Evolutionary conservation across 2,797 vertebrate genomes (phyloP), one percentile per base, ranked within the genome.

Genomic region (Sebastolobus alascanus): DNA sequence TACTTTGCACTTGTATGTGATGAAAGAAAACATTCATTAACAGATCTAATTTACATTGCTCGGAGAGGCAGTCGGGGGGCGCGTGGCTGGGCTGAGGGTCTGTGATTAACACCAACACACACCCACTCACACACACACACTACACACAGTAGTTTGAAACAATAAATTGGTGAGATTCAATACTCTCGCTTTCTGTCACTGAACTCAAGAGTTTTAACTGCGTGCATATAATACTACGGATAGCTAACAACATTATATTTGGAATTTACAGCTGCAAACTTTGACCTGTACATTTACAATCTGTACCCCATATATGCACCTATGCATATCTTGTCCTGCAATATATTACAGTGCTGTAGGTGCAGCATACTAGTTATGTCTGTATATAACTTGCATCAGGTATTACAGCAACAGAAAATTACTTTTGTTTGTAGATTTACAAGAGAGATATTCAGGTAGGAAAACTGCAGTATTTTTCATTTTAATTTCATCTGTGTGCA

Each of bases 11-110:
- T 94, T 76, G 89, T 68, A 91, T 93, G 96, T 92, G 96, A 94
- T 96, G 96, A 97, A 96, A 97, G 96, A 95, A 95, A 95, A 95
- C 95, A 95, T 97, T 97, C 96, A 96, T 98, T 97, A 97, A 95
- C 94, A 90, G 94, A 89, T 91, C 94, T 96, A 93, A 97, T 96
- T 95, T 93, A 92, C 95, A 96, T 96, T 83, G 88, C 91, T 88
- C 3, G 1, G 20, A 25, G 81, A 68, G 80, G 89, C 73, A 27
- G 56, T 5, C 6, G 35, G 8, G 20, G 56, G 18, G 50, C 59
- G 58, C 38, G 86, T 68, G 80, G 70, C 85, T 8, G 10, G 59
- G 63, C 52, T 14, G 54, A 70, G 75, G 74, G 66, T 55, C 80
- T 80, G 77, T 74, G 69, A 89, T 86, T 75, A 84, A 80, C 87